Percentiles rank a stretch among this genome's conserved stretches.
Evolutionary conservation across 2,113 vertebrate species (phyloP).

Genomic region (Thamnophis sirtalis): DNA sequence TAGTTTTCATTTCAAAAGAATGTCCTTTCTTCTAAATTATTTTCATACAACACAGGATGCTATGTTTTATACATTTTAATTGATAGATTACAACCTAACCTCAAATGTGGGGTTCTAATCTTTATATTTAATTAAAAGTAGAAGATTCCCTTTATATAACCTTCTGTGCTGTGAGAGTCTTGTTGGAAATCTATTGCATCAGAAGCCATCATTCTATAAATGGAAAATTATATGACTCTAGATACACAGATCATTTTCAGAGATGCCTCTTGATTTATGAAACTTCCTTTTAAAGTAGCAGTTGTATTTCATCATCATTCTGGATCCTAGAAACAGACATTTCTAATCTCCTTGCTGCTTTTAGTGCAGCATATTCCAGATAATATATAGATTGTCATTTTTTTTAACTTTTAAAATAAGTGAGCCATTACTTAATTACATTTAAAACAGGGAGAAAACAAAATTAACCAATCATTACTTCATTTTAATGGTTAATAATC

Average conservation of each 20-base stretch:
- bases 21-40: background rate
- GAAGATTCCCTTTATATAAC: background rate
- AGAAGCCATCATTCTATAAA: background rate
- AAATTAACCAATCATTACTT: background rate
- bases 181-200: background rate
- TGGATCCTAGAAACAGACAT: background rate
- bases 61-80: background rate
- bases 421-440: background rate
- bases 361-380: background rate
- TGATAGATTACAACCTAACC: background rate
- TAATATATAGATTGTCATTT: background rate
- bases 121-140: background rate
- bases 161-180: background rate
- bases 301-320: background rate
- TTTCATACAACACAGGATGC: background rate
- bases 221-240: background rate
- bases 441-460: background rate
- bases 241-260: background rate
- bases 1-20: background rate
- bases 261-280: background rate
- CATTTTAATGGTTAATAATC: background rate
- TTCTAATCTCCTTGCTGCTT: background rate
- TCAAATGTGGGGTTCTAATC: background rate
- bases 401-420: background rate
- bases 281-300: background rate